phyloP scores from a whole-genome alignment of 2,797 vertebrate species.

The Buphagus erythrorhynchus region DNA sequence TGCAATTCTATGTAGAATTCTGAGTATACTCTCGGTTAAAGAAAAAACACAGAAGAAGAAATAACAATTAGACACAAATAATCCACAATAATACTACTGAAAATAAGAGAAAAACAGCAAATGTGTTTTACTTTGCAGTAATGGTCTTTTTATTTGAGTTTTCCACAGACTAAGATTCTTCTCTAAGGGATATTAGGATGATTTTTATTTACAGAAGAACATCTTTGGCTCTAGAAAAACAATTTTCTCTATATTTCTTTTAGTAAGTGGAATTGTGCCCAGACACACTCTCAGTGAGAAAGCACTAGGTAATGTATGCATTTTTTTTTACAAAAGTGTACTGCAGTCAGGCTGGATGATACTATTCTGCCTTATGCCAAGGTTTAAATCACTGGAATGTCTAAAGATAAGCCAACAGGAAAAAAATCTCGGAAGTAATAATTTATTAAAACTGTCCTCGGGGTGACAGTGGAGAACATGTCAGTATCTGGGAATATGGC shows the following conservation, averaged over 20 bases:
- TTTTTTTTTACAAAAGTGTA: background rate
- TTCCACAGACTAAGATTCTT: background rate
- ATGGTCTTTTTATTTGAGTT: background rate
- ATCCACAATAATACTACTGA: background rate
- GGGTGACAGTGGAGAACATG: accelerated
- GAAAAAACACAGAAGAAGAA: background rate
- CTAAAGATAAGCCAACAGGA: background rate
- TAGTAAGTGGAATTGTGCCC: background rate
- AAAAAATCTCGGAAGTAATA: background rate
- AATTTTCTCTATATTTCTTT: background rate
- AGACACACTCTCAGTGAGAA: background rate
- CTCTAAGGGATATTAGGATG: background rate
- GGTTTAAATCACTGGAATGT: background rate
- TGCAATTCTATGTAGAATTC: background rate
- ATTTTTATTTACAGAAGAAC: background rate
- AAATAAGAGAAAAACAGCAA: background rate
- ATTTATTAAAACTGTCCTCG: background rate
- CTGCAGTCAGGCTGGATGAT: background rate
- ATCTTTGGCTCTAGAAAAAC: background rate
- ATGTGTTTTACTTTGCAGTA: background rate
- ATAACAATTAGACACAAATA: background rate
- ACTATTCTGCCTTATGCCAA: background rate
- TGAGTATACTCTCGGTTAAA: background rate
- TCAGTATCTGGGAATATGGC: background rate
- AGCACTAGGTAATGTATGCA: background rate